Base-by-base conservation (phyloP, 2,797 vertebrate species). In the Silurus lanzhouensis region DNA sequence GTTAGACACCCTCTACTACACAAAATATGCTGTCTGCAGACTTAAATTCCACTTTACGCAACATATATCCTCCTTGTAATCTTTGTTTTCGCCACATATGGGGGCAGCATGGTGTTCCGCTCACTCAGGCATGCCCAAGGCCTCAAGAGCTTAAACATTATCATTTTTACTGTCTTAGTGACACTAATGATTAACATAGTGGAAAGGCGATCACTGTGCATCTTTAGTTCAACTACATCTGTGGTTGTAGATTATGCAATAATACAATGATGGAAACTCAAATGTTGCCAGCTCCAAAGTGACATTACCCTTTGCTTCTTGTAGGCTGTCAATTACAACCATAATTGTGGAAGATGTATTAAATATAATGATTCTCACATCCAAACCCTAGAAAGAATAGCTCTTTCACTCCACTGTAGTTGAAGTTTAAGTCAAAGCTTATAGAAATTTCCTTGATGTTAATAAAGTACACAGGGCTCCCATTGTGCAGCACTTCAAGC, bases 21-120 rank as follows among this genome's bases (percentile, higher is more conserved):
- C 6, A 46, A 87, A 87, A 82, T 70, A 68, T 74, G 67, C 58
- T 57, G 55, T 70, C 82, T 81, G 61, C 68, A 84, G 86, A 66
- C 84, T 76, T 74, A 71, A 66, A 83, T 84, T 84, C 70, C 83
- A 82, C 57, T 86, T 85, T 78, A 86, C 75, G 87, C 86, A 88
- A 85, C 84, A 84, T 87, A 84, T 81, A 87, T 63, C 52, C 25
- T 86, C 48, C 70, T 75, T 67, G 82, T 83, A 75, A 87, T 66
- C 60, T 4, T 71, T 80, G 66, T 76, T 75, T 38, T 27, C 8
- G 58, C 70, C 31, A 15, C 38, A 61, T 61, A 17, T 72, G 68
- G 58, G n/a, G 58, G 58, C 66, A 52, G 71, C 31, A 71, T 78
- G 80, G 20, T 68, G 82, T 68, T 81, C 52, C n/a, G 25, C 81